A percentile compares a stretch with the other conserved stretches of the same genome.
Evolutionary conservation across 1,140 invertebrate species (phyloP).

Genomic region (Papilio polyxenes): DNA sequence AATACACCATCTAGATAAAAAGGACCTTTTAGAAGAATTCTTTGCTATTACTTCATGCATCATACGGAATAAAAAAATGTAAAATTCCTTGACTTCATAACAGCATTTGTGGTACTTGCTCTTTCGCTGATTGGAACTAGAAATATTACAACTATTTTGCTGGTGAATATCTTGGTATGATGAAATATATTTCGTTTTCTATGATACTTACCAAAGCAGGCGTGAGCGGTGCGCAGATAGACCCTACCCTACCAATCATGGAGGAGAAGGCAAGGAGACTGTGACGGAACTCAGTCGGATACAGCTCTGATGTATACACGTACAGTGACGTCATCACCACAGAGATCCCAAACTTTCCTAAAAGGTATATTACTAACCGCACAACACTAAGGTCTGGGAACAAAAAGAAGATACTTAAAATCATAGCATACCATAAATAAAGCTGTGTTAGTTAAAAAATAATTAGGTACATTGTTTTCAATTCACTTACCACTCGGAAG

Average conservation of each 20-base stretch:
- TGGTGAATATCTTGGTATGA: too few species aligned
- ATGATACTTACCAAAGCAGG: conserved; percentile 57
- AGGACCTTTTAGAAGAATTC: neutral
- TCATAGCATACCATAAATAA: neutral
- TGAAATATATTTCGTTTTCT: neutral
- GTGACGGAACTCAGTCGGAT: conserved; percentile 84
- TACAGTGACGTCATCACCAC: conserved; percentile 83
- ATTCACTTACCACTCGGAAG: conserved; percentile 40
- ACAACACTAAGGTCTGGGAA: conserved; percentile 48
- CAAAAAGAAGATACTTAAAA: neutral
- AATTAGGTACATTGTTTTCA: neutral
- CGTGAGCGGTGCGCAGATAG: conserved; percentile 59
- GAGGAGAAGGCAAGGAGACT: conserved; percentile 79
- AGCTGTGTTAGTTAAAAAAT: too few species aligned
- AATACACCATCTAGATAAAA: conserved; percentile 63
- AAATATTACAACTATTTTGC: too few species aligned
- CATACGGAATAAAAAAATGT: neutral
- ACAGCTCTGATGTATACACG: conserved; percentile 85
- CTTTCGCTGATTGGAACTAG: too few species aligned
- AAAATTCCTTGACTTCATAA: neutral
- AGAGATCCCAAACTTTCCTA: conserved; percentile 85
- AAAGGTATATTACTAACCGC: conserved; percentile 49
- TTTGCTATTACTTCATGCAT: neutral
- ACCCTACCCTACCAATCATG: conserved; percentile 65
- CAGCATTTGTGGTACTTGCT: too few species aligned